Evolutionary conservation across 2,888 invertebrate species (phyloP), one percentile per base, ranked within the genome.

Genomic region (Leucophenga montana): DNA sequence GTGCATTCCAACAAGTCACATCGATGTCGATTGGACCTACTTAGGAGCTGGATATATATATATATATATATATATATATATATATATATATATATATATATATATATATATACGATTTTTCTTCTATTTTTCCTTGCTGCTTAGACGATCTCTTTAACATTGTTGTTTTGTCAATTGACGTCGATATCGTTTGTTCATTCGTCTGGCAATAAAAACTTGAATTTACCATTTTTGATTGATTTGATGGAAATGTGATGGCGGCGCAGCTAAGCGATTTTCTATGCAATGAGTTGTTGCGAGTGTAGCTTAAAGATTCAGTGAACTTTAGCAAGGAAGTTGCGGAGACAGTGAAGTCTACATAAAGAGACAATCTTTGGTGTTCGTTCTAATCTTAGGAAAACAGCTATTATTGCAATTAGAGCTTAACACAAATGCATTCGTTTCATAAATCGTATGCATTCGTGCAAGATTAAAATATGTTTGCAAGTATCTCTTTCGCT

Each of bases 201-300:
- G 66, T 65, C 48, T 65, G 44, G 50, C 62, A 74, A 72, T 75
- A 80, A 81, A 79, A 83, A 86, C 81, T 83, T 77, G 84, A 76
- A 79, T 85, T 84, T 78, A 76, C 82, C 79, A 83, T 85, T 83
- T 85, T 78, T 84, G 86, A 85, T 85, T 85, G 85, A 85, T 85
- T 85, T 84, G 82, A 81, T 81, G 82, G 80, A 84, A 84, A 84
- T 82, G 82, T 82, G 85, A 39, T 39, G 39, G 39, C 11, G 39
- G 73, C 73, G 68, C 64, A 48, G 4, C 3, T 33, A 67, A 50
- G 66, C 54, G 75, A 77, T 79, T 75, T 73, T 75, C 73, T 72
- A 71, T 77, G 64, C 27, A 57, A 50, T 18, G 16, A 56, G 74
- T 73, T 59, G 73, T 68, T 69, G 72, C 50, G 68, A 20, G 57